These are phyloP conservation scores for Phalangium opilio DNA, from an alignment of 2,888 invertebrate genomes.

Conservation along the genomic window DNA sequence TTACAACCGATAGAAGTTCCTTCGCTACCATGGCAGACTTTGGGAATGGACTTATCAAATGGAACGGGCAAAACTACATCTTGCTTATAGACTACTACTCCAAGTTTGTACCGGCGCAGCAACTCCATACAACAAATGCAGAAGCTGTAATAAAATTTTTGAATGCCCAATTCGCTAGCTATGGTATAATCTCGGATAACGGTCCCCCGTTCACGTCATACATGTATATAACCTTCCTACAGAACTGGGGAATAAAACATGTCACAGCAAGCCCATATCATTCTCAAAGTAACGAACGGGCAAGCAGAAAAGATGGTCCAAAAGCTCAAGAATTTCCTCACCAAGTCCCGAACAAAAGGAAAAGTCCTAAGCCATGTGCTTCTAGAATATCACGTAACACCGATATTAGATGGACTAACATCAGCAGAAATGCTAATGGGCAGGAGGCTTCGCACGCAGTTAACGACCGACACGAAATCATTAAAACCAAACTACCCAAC, in stretches of 20 bases:
- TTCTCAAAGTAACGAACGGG: constrained; percentile 5
- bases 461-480: no score
- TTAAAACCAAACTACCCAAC: no score
- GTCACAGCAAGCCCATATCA: constrained; percentile 1
- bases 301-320: not conserved
- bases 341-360: constrained; percentile 3
- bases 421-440: no score
- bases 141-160: constrained; percentile 4
- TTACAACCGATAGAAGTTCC: constrained; percentile 1
- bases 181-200: constrained; percentile 2
- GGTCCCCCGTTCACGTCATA: constrained; percentile 3
- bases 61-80: not conserved
- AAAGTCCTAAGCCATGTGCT: constrained; percentile 1
- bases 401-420: no score
- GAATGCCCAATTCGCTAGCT: constrained; percentile 2
- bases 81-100: constrained; percentile 6
- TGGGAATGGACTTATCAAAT: constrained; percentile 1
- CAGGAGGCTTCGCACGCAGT: no score
- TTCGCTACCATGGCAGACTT: constrained; percentile 4
- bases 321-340: constrained; percentile 1
- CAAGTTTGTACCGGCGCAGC: constrained; percentile 4
- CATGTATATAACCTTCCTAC: not conserved
- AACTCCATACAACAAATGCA: not conserved
- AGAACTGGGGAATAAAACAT: not conserved
- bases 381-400: constrained; percentile 2